Evolutionary conservation across 1,140 invertebrate genomes (phyloP).

Genomic region (Paracyclopina nana): DNA sequence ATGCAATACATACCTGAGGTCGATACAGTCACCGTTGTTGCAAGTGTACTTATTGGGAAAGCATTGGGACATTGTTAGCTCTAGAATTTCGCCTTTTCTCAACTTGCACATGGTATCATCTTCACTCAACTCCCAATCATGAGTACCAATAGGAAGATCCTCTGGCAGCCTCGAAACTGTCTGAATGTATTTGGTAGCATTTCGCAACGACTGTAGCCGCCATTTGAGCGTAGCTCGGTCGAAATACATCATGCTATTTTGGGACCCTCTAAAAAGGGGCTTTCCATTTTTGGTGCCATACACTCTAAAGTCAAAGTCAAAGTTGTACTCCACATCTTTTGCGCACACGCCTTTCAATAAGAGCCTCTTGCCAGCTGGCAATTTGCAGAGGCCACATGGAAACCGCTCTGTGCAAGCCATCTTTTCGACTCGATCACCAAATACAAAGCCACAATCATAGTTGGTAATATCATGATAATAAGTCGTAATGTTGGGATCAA

Average conservation of each 20-base stretch:
- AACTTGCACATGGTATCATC: background rate
- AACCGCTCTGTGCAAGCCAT: too few relatives aligned
- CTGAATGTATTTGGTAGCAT: slow-evolving; percentile 5
- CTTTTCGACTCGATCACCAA: too few relatives aligned
- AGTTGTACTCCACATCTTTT: too few relatives aligned
- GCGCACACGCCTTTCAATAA: too few relatives aligned
- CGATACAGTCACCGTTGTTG: slow-evolving; percentile 5
- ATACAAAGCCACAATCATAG: too few relatives aligned
- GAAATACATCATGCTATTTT: slow-evolving; percentile 5
- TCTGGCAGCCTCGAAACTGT: background rate
- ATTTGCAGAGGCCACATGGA: too few relatives aligned
- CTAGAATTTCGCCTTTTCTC: background rate
- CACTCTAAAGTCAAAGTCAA: too few relatives aligned
- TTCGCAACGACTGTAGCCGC: slow-evolving; percentile 1
- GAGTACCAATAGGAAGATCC: slow-evolving; percentile 1
- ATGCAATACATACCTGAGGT: background rate
- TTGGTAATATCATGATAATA: too few relatives aligned
- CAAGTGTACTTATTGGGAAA: slow-evolving; percentile 8
- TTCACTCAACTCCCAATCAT: background rate
- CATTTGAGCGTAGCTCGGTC: background rate
- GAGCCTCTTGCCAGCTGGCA: too few relatives aligned
- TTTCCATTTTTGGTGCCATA: background rate
- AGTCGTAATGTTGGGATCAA: too few relatives aligned
- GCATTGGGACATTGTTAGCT: background rate
- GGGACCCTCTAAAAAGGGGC: background rate